A percentile compares a stretch with the other conserved stretches of the same genome.
phyloP scores from a whole-genome alignment of 1,140 invertebrate genomes.

The Hycleus phaleratus region DNA sequence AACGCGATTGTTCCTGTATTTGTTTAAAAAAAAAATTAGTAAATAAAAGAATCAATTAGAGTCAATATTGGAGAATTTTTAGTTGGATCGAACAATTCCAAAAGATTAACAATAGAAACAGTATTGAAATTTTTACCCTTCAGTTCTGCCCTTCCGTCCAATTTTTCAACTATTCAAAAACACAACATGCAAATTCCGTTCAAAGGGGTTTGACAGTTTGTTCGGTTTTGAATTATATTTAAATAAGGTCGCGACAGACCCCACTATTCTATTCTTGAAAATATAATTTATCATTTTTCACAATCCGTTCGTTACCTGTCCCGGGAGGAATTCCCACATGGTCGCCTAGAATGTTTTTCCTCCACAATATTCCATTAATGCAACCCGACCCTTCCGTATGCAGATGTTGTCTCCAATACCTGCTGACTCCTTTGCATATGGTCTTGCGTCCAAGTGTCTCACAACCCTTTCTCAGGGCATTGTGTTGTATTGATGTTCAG shows the following conservation, averaged over 20 bases:
- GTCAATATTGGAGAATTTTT: too few relatives aligned
- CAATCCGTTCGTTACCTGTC: constrained; percentile 33
- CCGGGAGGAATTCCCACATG: constrained; percentile 22
- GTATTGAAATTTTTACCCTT: too few relatives aligned
- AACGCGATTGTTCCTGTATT: too few relatives aligned
- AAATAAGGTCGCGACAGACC: constrained; percentile 32
- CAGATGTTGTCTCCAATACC: constrained; percentile 33
- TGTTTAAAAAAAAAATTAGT: too few relatives aligned
- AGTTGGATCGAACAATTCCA: too few relatives aligned
- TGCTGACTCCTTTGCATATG: constrained; percentile 36
- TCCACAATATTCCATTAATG: background rate
- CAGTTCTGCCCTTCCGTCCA: too few relatives aligned
- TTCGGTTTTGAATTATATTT: constrained; percentile 33
- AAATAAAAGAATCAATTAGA: too few relatives aligned
- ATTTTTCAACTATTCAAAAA: background rate
- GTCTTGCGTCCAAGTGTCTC: constrained; percentile 25
- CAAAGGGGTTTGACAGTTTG: constrained; percentile 35
- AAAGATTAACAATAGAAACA: too few relatives aligned
- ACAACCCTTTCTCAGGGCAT: constrained; percentile 16
- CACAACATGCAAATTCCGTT: constrained; percentile 33
- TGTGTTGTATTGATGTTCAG: constrained; percentile 15
- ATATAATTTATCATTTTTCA: constrained; percentile 36
- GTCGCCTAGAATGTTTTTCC: background rate
- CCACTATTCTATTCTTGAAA: constrained; percentile 21
- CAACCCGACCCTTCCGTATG: constrained; percentile 20